Conservation (phyloP, 2,888 invertebrate genomes). For the Apamea monoglypha region DNA sequence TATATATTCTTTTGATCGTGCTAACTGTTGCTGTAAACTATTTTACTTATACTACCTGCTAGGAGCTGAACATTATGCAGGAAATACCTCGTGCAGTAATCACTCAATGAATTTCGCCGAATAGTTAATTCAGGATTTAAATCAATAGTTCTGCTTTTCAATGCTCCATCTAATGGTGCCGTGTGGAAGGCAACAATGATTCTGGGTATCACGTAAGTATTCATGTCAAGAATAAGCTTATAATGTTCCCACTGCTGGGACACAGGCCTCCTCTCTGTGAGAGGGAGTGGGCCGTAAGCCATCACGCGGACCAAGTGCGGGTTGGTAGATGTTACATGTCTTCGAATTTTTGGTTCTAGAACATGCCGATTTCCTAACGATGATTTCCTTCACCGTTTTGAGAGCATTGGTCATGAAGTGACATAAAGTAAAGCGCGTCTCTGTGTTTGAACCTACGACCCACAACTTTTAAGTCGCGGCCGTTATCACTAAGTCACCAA, state of each 20-base stretch:
- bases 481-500: neutral
- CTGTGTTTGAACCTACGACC: neutral
- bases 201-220: conserved; percentile 6
- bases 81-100: conserved; percentile 7
- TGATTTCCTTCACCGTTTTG: neutral
- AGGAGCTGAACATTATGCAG: neutral
- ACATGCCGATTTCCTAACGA: neutral
- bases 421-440: neutral
- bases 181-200: conserved; percentile 3
- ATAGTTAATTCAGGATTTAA: conserved; percentile 14
- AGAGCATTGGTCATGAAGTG: neutral
- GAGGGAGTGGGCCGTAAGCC: neutral
- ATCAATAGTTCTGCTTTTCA: conserved; percentile 3
- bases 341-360: neutral
- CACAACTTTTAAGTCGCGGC: neutral
- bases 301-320: neutral
- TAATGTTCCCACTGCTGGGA: neutral
- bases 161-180: conserved; percentile 38
- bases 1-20: neutral
- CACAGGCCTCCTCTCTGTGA: neutral
- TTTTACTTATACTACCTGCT: conserved; percentile 1
- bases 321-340: neutral
- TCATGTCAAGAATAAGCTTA: neutral
- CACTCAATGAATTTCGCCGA: neutral
- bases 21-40: neutral